Conservation (phyloP, 2,888 invertebrate genomes). For the Crioceris asparagi region DNA sequence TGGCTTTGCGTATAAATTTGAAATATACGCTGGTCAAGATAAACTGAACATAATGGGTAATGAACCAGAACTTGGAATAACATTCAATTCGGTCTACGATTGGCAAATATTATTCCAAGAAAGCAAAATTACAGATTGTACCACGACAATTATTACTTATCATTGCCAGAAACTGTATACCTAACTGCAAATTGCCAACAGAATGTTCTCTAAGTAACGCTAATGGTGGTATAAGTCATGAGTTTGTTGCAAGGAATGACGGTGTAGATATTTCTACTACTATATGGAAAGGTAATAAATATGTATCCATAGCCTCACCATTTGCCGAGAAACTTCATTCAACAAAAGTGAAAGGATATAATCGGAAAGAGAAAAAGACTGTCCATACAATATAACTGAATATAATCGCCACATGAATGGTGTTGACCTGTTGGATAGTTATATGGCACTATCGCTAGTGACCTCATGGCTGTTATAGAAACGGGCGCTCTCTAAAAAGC, state of each 20-base stretch:
- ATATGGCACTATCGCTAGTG: too few relatives aligned
- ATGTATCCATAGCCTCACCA: slow-evolving; percentile 7
- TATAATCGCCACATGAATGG: slow-evolving; percentile 1
- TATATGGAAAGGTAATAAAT: slow-evolving; percentile 8
- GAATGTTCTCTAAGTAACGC: not conserved
- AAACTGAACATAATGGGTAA: not conserved
- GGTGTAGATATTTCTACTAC: slow-evolving; percentile 5
- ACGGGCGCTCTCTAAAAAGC: not conserved
- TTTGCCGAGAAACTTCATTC: slow-evolving; percentile 6
- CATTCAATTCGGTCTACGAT: too few relatives aligned
- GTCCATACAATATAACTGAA: slow-evolving; percentile 2
- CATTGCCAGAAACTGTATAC: not conserved
- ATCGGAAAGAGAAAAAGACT: slow-evolving; percentile 6
- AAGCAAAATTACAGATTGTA: too few relatives aligned
- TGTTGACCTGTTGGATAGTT: too few relatives aligned
- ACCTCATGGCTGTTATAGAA: slow-evolving; percentile 1
- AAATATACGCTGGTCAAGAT: not conserved
- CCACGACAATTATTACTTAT: too few relatives aligned
- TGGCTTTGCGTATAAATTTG: too few relatives aligned
- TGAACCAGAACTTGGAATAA: not conserved
- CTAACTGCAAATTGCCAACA: not conserved
- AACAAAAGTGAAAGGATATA: slow-evolving; percentile 2
- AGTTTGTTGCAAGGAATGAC: not conserved
- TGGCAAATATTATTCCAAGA: too few relatives aligned
- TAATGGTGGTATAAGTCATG: too few relatives aligned